Base-by-base conservation (phyloP, 2,113 vertebrate species). In the Coturnix japonica region DNA sequence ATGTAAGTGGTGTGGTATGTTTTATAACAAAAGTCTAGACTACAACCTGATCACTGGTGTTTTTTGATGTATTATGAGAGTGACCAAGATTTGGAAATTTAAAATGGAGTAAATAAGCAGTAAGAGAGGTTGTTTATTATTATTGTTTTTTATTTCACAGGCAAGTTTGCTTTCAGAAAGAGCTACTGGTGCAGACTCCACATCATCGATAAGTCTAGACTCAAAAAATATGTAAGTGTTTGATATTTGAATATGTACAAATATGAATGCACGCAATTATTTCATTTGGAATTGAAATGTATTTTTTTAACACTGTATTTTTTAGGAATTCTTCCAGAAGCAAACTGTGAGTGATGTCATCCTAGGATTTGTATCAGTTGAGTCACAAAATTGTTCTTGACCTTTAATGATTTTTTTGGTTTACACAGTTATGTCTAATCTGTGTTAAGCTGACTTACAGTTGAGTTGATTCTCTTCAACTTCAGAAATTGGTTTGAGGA, bases 131-230 rank as follows among this genome's bases (percentile, higher is more conserved):
- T 72, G 4, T 67, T 79, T 66, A 4, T 60, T 60, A 63, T 51
- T 31, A 31, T 39, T 75, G 2, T 65, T 77, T 44, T 92, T 77
- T 13, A 35, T 92, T 81, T 96, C 91, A 71, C 89, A 99, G 99
- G 96, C 94, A 5, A 98, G 96, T 91, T 97, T 96, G 15, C 91
- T 98, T 54, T 98, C 98, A 26, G 98, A 99, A 85, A 97, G 98
- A 90, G 95, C 98, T 26, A 98, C 98, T 53, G 98, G 97, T 92
- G 80, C 93, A 22, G 90, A 93, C 28, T 93, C 95, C 5, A 61
- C 89, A 82, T 92, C 96, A 70, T 95, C 96, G 3, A 56, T 95
- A 82, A 95, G 89, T 75, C 97, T 97, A 76, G 98, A 98, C 63
- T 97, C 95, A 60, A 98, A 98, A 87, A 97, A 87, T 79, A 92